Conservation (phyloP, 1,140 invertebrate genomes). For the Psix sp. region DNA sequence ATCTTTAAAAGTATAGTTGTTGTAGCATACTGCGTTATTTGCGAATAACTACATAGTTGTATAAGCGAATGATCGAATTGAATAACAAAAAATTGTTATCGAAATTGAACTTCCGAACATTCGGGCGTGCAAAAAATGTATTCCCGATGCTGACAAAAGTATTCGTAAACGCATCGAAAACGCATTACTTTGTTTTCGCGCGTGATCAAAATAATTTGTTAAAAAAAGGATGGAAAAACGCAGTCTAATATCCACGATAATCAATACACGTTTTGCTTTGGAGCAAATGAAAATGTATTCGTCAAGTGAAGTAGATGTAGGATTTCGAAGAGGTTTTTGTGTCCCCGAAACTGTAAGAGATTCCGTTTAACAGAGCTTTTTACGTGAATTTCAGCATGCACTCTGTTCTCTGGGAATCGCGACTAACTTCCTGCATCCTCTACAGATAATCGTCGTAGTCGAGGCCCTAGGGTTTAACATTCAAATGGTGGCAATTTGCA, state of each 20-base stretch:
- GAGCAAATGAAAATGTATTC: conserved; percentile 57
- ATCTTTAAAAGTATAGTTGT: no score
- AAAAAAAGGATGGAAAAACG: neutral
- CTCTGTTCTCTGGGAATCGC: conserved; percentile 53
- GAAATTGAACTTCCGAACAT: no score
- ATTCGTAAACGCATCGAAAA: no score
- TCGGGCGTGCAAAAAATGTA: no score
- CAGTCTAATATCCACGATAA: conserved; percentile 25
- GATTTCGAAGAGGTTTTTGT: conserved; percentile 52
- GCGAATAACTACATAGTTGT: no score
- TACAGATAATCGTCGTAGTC: conserved; percentile 73
- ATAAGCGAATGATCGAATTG: no score
- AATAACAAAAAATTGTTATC: no score
- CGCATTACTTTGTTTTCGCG: no score
- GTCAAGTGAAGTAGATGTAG: conserved; percentile 57
- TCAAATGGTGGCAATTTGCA: conserved; percentile 77
- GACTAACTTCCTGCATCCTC: conserved; percentile 61
- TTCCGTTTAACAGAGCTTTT: conserved; percentile 70
- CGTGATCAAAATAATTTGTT: no score
- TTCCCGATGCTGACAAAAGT: no score
- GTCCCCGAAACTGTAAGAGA: conserved; percentile 65
- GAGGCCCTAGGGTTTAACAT: conserved; percentile 74
- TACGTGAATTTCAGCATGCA: conserved; percentile 63
- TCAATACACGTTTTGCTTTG: conserved; percentile 28
- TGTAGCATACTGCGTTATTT: no score